Percentiles rank a stretch among this genome's conserved stretches.
phyloP scores from a whole-genome alignment of 2,797 vertebrate species.

The Sebastes itinus region DNA sequence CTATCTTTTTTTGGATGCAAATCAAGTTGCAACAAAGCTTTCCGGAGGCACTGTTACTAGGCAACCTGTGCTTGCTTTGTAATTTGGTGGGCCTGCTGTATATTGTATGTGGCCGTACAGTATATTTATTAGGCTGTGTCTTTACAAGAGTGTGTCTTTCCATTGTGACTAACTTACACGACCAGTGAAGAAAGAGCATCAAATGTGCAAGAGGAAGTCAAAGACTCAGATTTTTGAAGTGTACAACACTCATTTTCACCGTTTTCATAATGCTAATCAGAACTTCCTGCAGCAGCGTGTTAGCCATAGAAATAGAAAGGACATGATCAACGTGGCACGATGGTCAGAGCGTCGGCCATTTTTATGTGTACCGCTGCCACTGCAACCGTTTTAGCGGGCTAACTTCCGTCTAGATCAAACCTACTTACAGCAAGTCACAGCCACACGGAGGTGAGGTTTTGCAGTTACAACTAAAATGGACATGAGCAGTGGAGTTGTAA shows the following conservation, averaged over 20 bases:
- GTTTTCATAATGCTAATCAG: neutral
- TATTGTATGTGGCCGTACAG: constrained; percentile 48
- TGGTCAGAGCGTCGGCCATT: too few species aligned
- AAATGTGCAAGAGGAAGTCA: neutral
- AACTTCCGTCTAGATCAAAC: too few species aligned
- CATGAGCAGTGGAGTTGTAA: too few species aligned
- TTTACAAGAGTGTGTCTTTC: neutral
- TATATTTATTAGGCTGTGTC: constrained; percentile 55
- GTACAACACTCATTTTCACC: neutral
- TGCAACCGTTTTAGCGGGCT: too few species aligned
- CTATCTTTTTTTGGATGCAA: constrained; percentile 74
- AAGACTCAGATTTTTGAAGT: constrained; percentile 1
- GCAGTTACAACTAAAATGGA: too few species aligned
- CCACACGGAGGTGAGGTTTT: too few species aligned
- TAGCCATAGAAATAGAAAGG: too few species aligned
- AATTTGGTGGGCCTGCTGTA: constrained; percentile 61
- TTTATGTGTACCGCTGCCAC: too few species aligned
- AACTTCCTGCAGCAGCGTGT: constrained; percentile 3
- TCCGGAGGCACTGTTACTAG: constrained; percentile 80
- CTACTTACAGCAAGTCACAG: too few species aligned
- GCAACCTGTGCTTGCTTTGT: constrained; percentile 78
- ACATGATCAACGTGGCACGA: too few species aligned
- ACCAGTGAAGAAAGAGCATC: constrained; percentile 3
- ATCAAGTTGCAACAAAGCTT: constrained; percentile 73
- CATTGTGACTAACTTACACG: neutral